Conservation (phyloP, 53 echinoderm and acorn worm genomes). For the Paracentrotus lividus region DNA sequence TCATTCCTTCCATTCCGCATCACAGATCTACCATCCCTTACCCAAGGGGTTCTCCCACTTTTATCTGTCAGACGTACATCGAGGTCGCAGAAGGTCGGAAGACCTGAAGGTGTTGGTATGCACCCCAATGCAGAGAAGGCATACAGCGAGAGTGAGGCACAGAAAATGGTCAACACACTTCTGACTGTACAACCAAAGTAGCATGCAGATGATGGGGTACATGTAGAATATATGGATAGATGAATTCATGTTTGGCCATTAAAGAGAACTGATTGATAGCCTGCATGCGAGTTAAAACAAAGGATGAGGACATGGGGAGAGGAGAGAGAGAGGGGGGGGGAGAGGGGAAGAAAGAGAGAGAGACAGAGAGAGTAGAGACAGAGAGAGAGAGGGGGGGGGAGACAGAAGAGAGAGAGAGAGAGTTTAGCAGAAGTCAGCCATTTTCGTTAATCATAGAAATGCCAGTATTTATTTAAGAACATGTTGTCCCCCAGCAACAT, state of each 20-base stretch:
- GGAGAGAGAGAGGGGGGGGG: not conserved
- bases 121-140: slow-evolving; percentile 97
- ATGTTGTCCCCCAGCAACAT: too few relatives aligned
- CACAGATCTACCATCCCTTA: slow-evolving; percentile 92
- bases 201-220: slow-evolving; percentile 90
- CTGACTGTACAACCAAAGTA: slow-evolving; percentile 94
- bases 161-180: slow-evolving; percentile 85
- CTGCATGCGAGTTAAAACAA: too few relatives aligned
- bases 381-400: too few relatives aligned
- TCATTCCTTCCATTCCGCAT: not conserved
- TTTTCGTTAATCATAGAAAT: too few relatives aligned
- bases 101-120: slow-evolving; percentile 96
- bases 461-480: too few relatives aligned
- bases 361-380: not conserved
- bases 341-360: not conserved
- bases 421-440: too few relatives aligned
- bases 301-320: not conserved
- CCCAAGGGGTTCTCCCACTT: slow-evolving; percentile 81
- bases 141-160: slow-evolving; percentile 91
- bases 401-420: too few relatives aligned
- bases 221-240: slow-evolving; percentile 8
- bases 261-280: too few relatives aligned
- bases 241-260: too few relatives aligned
- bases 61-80: slow-evolving; percentile 82
- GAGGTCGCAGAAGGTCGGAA: slow-evolving; percentile 90